phyloP scores from a whole-genome alignment of 2,113 vertebrate genomes.

The Heterocephalus glaber region DNA sequence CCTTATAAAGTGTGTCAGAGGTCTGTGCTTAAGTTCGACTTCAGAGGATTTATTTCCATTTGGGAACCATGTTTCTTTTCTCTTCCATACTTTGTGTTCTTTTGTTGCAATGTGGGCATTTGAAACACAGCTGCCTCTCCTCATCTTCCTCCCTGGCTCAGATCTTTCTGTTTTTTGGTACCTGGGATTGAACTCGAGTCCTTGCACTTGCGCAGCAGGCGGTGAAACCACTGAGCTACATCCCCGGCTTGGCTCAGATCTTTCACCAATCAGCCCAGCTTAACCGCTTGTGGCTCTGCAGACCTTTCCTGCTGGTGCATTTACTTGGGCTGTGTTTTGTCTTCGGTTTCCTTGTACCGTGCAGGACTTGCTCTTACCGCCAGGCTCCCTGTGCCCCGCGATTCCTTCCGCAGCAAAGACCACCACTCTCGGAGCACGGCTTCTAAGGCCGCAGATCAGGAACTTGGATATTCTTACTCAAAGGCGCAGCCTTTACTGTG shows the following conservation, averaged over 20 bases:
- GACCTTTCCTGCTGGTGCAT: neutral
- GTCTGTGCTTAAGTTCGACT: neutral
- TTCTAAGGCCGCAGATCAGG: neutral
- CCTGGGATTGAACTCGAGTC: too few species aligned
- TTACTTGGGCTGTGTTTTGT: neutral
- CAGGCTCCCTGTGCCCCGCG: too few species aligned
- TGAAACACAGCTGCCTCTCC: neutral
- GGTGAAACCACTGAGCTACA: too few species aligned
- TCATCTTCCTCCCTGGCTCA: neutral
- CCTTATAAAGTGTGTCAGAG: neutral
- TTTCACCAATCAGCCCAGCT: neutral
- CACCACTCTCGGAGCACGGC: neutral
- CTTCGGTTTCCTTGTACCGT: neutral
- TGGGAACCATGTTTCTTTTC: neutral
- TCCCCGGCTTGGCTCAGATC: neutral
- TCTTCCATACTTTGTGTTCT: neutral
- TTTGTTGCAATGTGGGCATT: neutral
- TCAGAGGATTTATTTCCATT: neutral
- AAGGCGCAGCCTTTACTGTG: neutral
- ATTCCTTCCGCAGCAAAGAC: neutral
- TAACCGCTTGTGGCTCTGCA: too few species aligned
- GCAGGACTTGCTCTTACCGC: too few species aligned
- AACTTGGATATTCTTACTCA: neutral
- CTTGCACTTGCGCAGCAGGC: too few species aligned
- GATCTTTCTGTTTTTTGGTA: too few species aligned